phyloP scores from a whole-genome alignment of 2,113 vertebrate species.

The Actenoides hombroni region DNA sequence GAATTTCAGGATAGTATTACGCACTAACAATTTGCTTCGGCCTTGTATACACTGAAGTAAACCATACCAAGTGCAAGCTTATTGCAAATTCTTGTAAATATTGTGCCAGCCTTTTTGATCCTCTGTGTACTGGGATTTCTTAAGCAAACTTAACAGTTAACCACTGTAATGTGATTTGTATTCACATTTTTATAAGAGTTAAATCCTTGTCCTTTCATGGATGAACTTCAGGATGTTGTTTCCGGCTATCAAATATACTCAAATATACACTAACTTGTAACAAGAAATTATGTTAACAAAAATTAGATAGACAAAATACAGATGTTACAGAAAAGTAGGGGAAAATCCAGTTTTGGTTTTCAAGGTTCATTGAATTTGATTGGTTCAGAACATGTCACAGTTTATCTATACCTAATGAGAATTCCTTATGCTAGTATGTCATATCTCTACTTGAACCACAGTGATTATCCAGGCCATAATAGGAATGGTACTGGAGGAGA shows the following conservation, averaged over 20 bases:
- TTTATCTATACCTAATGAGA: not conserved
- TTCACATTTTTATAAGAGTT: not conserved
- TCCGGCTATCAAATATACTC: not conserved
- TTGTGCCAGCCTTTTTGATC: not conserved
- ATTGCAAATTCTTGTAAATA: not conserved
- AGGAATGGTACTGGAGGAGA: not conserved
- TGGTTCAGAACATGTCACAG: not conserved
- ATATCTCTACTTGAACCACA: not conserved
- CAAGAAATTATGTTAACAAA: not conserved
- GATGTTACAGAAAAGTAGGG: not conserved
- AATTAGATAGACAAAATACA: not conserved
- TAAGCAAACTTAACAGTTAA: not conserved
- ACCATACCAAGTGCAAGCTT: not conserved
- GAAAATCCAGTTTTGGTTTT: not conserved
- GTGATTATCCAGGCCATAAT: not conserved
- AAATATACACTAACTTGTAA: not conserved
- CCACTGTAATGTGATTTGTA: not conserved
- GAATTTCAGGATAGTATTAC: not conserved
- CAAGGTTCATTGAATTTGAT: not conserved
- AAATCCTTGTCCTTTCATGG: not conserved
- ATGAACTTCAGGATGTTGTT: not conserved
- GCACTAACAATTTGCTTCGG: not conserved
- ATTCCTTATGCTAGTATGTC: constrained; percentile 21
- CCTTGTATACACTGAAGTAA: not conserved
- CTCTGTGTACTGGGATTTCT: not conserved